Evolutionary conservation across 1,140 invertebrate genomes (phyloP).

Genomic region (Drosophila neocordata): DNA sequence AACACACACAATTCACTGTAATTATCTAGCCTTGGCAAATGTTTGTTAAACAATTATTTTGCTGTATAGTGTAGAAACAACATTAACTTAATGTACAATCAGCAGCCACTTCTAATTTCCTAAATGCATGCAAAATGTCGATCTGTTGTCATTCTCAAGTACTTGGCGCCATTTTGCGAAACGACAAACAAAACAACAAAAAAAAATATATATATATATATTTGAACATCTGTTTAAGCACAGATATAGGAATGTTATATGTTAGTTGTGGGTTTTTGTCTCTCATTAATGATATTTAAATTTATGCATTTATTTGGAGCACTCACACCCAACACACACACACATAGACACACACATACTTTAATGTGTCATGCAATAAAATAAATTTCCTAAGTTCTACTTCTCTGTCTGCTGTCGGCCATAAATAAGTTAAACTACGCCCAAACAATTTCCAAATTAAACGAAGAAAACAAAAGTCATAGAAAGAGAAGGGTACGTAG

Average conservation of each 20-base stretch:
- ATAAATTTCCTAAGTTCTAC: constrained; percentile 64
- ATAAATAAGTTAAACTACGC: constrained; percentile 69
- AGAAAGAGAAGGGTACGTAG: constrained; percentile 24
- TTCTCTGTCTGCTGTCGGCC: constrained; percentile 58
- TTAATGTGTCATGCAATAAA: constrained; percentile 68
- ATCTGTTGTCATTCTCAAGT: constrained; percentile 21
- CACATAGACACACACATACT: constrained; percentile 20
- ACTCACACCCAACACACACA: constrained; percentile 1
- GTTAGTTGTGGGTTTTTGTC: constrained; percentile 29
- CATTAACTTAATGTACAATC: not conserved
- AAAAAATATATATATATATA: constrained; percentile 7
- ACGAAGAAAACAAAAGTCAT: constrained; percentile 43
- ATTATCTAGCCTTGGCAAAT: too few relatives aligned
- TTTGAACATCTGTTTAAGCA: constrained; percentile 56
- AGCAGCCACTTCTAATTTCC: not conserved
- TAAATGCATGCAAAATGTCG: not conserved
- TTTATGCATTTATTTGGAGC: constrained; percentile 62
- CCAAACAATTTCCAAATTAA: constrained; percentile 74
- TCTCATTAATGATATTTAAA: constrained; percentile 63
- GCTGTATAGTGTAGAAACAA: not conserved
- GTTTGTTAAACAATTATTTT: not conserved
- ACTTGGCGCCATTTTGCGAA: constrained; percentile 33
- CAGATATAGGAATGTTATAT: constrained; percentile 21
- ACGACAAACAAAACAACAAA: constrained; percentile 32
- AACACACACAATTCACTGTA: too few relatives aligned